These are phyloP conservation scores for Scaeva pyrastri DNA, from an alignment of 2,888 invertebrate species.

Conservation along the genomic window DNA sequence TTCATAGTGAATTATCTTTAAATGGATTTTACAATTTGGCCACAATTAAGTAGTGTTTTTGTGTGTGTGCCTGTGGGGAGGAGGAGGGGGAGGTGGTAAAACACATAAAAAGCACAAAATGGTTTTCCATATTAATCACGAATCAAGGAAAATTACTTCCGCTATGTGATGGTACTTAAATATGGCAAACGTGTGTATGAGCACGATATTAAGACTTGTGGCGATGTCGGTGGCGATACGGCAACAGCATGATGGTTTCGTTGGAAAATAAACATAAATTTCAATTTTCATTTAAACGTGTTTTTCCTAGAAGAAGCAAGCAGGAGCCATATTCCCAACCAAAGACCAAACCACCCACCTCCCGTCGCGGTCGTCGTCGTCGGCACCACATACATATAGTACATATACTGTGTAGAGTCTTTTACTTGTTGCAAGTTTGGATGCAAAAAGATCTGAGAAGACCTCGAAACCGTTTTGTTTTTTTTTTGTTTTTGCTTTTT, in stretches of 20 bases:
- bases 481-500: background rate
- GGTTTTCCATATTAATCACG: slow-evolving; percentile 48
- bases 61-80: background rate
- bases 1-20: slow-evolving; percentile 22
- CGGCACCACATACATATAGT: background rate
- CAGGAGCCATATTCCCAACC: slow-evolving; percentile 33
- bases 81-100: no score
- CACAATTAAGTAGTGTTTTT: background rate
- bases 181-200: slow-evolving; percentile 47
- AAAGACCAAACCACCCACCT: no score
- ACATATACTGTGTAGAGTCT: background rate
- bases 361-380: slow-evolving; percentile 13
- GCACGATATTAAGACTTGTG: slow-evolving; percentile 4
- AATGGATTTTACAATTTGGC: slow-evolving; percentile 18
- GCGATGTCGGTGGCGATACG: background rate
- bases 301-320: slow-evolving; percentile 29
- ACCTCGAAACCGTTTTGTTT: slow-evolving; percentile 1
- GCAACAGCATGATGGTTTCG: background rate
- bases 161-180: slow-evolving; percentile 16
- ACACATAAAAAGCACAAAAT: background rate
- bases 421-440: slow-evolving; percentile 1
- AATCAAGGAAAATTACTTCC: slow-evolving; percentile 59
- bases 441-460: slow-evolving; percentile 1
- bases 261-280: slow-evolving; percentile 50
- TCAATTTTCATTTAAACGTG: slow-evolving; percentile 64